These are phyloP conservation scores for Oxyruncus cristatus DNA, from an alignment of 2,113 vertebrate species.

Conservation along the genomic window DNA sequence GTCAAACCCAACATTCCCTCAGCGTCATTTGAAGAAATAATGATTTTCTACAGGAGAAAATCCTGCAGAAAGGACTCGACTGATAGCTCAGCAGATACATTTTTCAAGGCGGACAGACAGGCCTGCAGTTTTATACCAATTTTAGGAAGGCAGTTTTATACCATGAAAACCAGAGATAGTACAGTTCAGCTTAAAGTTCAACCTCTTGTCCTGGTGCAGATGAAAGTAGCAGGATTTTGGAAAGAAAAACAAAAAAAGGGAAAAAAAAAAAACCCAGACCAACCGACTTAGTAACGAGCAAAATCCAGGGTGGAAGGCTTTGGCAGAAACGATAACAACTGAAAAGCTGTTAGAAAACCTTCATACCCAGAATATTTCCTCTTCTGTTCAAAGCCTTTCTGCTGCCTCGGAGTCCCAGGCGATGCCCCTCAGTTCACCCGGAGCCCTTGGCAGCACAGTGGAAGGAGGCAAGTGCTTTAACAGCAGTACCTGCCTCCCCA, in stretches of 20 bases:
- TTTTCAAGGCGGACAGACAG: conserved; percentile 20
- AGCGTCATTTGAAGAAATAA: conserved; percentile 25
- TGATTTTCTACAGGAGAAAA: conserved; percentile 21
- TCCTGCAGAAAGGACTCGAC: background rate
- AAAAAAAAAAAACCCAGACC: background rate
- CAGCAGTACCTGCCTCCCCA: background rate
- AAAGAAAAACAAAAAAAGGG: background rate
- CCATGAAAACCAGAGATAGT: background rate
- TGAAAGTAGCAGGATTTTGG: background rate
- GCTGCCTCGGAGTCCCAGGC: background rate
- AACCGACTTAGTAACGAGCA: background rate
- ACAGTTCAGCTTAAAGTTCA: background rate
- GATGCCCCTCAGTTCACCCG: background rate
- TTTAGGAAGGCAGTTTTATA: background rate
- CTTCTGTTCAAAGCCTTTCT: background rate
- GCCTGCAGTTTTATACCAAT: background rate
- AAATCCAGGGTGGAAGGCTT: background rate
- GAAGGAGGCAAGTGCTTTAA: background rate
- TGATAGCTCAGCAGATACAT: background rate
- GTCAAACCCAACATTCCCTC: conserved; percentile 17
- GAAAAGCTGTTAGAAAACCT: background rate
- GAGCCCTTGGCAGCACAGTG: background rate
- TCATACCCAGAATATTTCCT: background rate
- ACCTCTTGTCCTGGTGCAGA: background rate
- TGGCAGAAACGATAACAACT: background rate